Conservation (phyloP, 64 coral and sea anemone genomes). For the Porites lutea region DNA sequence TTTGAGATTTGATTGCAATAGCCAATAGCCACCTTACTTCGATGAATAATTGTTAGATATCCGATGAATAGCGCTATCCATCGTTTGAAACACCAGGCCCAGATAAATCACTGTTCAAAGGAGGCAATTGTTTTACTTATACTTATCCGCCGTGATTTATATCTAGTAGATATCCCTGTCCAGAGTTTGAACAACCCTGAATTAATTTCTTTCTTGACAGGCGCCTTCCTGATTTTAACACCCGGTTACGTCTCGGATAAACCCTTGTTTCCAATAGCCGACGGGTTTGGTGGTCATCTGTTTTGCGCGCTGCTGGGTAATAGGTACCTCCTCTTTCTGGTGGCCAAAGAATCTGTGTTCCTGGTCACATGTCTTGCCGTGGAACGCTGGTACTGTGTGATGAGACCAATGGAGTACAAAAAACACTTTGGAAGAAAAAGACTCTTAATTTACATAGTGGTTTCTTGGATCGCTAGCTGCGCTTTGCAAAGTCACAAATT, state of each 20-base stretch:
- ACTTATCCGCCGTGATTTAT: no score
- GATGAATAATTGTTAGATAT: no score
- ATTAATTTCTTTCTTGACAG: background rate
- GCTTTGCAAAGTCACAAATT: slow-evolving; percentile 31
- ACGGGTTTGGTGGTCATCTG: background rate
- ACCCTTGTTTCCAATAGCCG: background rate
- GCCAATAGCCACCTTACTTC: no score
- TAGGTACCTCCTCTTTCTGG: background rate
- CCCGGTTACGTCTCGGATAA: slow-evolving; percentile 11
- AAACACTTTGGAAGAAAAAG: slow-evolving; percentile 1
- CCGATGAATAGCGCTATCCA: no score
- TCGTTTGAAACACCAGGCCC: no score
- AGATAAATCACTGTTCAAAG: no score
- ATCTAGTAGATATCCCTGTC: no score
- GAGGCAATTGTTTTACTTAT: no score
- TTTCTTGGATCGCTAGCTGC: background rate
- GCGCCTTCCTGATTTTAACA: background rate
- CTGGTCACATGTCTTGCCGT: slow-evolving; percentile 39
- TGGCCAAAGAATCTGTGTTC: slow-evolving; percentile 10
- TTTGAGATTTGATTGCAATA: no score
- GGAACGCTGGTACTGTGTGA: slow-evolving; percentile 28
- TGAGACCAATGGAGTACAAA: slow-evolving; percentile 13
- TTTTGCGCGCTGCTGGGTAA: slow-evolving; percentile 18
- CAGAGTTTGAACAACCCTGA: no score
- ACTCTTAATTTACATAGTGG: background rate